Conservation (phyloP, 2,888 invertebrate genomes). For the Campaea margaritaria region DNA sequence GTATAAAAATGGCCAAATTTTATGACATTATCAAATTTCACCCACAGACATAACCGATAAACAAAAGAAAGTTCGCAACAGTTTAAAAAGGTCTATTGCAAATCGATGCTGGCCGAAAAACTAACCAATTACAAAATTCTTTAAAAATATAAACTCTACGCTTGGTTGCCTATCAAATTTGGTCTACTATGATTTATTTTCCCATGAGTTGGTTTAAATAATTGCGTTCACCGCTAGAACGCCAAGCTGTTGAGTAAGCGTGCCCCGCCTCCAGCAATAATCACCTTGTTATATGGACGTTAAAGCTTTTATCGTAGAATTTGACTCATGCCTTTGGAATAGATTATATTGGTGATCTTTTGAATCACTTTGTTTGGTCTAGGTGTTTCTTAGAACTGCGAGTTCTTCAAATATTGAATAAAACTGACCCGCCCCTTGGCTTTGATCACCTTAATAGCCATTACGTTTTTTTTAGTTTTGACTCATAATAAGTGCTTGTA, state of each 20-base stretch:
- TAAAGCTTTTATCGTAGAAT: constrained; percentile 38
- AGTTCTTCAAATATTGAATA: neutral
- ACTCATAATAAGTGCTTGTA: too few species aligned
- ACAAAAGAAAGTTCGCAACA: too few species aligned
- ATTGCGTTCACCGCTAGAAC: constrained; percentile 64
- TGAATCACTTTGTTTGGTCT: constrained; percentile 8
- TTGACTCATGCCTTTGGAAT: constrained; percentile 20
- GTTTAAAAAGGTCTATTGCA: too few species aligned
- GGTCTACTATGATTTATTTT: constrained; percentile 55
- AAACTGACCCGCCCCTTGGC: neutral
- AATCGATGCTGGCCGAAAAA: too few species aligned
- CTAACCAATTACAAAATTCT: neutral
- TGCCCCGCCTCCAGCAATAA: constrained; percentile 69
- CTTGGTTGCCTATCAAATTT: constrained; percentile 20
- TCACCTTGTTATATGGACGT: constrained; percentile 64
- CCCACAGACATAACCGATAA: too few species aligned
- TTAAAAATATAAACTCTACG: constrained; percentile 1
- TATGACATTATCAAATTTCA: too few species aligned
- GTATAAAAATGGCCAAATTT: too few species aligned
- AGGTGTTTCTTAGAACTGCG: constrained; percentile 1
- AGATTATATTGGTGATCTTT: constrained; percentile 24
- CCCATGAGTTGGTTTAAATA: constrained; percentile 68
- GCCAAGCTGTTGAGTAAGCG: constrained; percentile 62
- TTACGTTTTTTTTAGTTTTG: too few species aligned
- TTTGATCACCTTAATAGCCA: too few species aligned